A percentile compares a stretch with the other conserved stretches of the same genome.
Evolutionary conservation across 2,888 invertebrate species (phyloP).

Genomic region (Hyles lineata): DNA sequence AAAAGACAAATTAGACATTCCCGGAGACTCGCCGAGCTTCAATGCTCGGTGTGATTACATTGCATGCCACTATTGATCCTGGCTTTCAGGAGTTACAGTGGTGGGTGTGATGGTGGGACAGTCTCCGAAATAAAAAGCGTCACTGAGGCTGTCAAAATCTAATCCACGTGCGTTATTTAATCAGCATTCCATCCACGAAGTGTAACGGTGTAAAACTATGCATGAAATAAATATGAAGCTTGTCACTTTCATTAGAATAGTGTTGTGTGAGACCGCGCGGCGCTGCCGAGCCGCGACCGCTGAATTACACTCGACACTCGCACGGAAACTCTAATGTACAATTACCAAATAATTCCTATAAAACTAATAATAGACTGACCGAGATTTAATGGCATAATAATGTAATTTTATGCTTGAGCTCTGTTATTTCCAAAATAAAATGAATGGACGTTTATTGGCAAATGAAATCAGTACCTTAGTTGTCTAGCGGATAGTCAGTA

Average conservation of each 20-base stretch:
- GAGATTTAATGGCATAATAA: neutral
- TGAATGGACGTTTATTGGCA: no score
- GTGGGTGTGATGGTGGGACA: no score
- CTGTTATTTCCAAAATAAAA: no score
- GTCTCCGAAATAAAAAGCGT: no score
- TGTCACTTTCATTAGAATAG: conserved; percentile 22
- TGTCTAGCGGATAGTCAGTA: no score
- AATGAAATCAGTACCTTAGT: no score
- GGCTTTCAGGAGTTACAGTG: no score
- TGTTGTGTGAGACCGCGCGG: conserved; percentile 18
- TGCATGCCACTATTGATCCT: no score
- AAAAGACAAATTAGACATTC: no score
- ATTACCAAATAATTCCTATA: neutral
- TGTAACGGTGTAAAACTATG: conserved; percentile 16
- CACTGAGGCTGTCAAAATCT: no score
- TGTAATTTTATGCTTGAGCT: neutral
- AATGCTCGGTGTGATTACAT: no score
- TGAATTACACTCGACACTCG: neutral
- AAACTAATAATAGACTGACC: neutral
- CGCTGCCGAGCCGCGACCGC: neutral
- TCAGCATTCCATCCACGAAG: conserved; percentile 5
- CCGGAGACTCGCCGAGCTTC: no score
- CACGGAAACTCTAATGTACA: neutral
- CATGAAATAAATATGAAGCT: conserved; percentile 18
- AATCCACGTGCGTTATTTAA: neutral